Percentiles rank a stretch among this genome's conserved stretches.
Conservation (phyloP, 2,113 vertebrate genomes). For the Apistogramma diplotaenia region DNA sequence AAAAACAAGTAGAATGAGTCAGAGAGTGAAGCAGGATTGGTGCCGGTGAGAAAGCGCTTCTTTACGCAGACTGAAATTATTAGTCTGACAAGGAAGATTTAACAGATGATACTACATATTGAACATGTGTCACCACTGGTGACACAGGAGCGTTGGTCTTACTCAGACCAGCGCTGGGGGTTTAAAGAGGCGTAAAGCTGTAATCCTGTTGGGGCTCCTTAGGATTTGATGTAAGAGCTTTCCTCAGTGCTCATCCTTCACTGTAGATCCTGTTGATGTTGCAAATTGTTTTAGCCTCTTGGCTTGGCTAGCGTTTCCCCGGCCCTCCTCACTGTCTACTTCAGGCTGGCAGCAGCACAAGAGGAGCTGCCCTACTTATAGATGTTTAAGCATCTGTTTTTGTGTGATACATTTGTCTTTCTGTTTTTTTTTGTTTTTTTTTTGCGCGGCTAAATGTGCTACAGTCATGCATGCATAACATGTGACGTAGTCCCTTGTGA, state of each 20-base stretch:
- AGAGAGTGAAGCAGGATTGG: conserved; percentile 17
- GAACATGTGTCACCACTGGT: conserved; percentile 9
- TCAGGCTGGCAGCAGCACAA: conserved; percentile 15
- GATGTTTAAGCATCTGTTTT: neutral
- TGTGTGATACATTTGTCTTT: neutral
- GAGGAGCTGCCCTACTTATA: conserved; percentile 19
- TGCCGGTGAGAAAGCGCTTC: conserved; percentile 8
- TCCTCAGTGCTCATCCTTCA: conserved; percentile 38
- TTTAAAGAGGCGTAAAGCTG: conserved; percentile 29
- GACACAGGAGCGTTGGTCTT: neutral
- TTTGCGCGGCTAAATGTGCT: neutral
- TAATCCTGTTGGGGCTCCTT: conserved; percentile 53
- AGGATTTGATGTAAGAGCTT: conserved; percentile 60
- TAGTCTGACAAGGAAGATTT: conserved; percentile 3
- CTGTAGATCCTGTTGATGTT: conserved; percentile 55
- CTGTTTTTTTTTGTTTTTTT: neutral
- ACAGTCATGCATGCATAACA: neutral
- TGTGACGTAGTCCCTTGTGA: neutral
- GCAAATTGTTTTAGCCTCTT: conserved; percentile 55
- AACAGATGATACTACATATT: neutral
- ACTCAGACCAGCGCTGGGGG: neutral
- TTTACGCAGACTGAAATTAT: neutral
- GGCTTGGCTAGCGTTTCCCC: conserved; percentile 14
- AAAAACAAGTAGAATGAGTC: conserved; percentile 61
- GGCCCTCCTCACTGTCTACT: conserved; percentile 18